Evolutionary conservation across 2,888 invertebrate species (phyloP).

Genomic region (Octonoba sinensis): DNA sequence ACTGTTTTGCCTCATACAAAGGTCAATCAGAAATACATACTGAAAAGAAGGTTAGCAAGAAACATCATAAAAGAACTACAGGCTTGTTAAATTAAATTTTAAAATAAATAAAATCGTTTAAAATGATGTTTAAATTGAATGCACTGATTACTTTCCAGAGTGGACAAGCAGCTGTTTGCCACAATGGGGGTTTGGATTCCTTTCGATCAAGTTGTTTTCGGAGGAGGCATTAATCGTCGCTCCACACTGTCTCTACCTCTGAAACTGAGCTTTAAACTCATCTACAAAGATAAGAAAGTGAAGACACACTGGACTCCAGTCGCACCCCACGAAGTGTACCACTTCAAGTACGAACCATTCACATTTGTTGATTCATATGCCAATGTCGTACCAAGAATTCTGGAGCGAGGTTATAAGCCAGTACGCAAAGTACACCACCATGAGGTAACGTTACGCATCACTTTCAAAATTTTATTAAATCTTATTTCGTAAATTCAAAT

Average conservation of each 20-base stretch:
- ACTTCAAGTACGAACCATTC: conserved; percentile 59
- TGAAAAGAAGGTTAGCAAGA: no score
- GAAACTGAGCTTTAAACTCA: conserved; percentile 50
- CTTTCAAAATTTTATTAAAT: no score
- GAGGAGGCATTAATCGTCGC: conserved; percentile 55
- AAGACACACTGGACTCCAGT: conserved; percentile 49
- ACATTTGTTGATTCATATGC: conserved; percentile 55
- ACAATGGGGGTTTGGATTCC: conserved; percentile 50
- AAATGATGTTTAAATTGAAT: not conserved
- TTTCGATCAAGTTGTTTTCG: conserved; percentile 41
- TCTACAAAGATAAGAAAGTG: conserved; percentile 52
- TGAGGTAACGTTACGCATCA: conserved; percentile 19
- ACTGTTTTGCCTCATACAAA: no score
- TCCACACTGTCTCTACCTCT: conserved; percentile 56
- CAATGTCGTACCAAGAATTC: conserved; percentile 24
- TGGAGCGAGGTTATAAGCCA: conserved; percentile 38
- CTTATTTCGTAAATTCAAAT: no score
- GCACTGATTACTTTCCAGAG: conserved; percentile 8
- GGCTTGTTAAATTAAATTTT: no score
- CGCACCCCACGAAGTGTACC: conserved; percentile 60
- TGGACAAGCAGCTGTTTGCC: conserved; percentile 44
- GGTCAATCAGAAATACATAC: no score
- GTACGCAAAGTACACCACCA: conserved; percentile 25
- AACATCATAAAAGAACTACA: no score
- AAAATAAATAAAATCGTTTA: no score